Base-by-base conservation (phyloP, 2,888 invertebrate species). In the Acleris emargana region DNA sequence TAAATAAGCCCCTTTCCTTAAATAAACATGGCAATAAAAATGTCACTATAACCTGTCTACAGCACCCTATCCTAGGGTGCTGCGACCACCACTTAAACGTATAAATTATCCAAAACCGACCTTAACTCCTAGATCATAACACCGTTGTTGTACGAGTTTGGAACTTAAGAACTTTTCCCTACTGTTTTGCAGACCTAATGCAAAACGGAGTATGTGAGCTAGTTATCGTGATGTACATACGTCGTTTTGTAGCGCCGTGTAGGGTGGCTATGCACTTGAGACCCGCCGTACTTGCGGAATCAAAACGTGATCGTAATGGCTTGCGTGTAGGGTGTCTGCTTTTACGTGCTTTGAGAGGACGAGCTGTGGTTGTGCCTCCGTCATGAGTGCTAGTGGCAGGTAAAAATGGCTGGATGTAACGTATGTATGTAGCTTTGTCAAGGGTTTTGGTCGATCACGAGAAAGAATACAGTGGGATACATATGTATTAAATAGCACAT, bases 261-360 rank as follows among this genome's bases (percentile, higher is more conserved):
- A 58, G 63, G 54, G 64, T 59, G 64, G 53, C 64, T n/a, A 58
- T 61, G 60, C 64, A 42, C 67, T 59, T 16, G 25, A 55, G 58
- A 47, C 62, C 18, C 53, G 59, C 53, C 66, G 55, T 53, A 63
- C 67, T 67, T 60, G 62, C 49, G 51, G 60, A 58, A 64, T 68
- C 68, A 54, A 52, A 64, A 68, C 64, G 58, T 20, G 64, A 53
- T 53, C 47, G 59, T 59, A 64, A 64, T 64, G 64, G 59, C 64
- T 49, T 58, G 54, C 61, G 61, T 47, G 62, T 50, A 59, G 64
- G 64, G 64, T 54, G 64, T 59, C 64, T 64, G 54, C 59, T 38
- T 59, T 50, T 64, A 49, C 64, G 64, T 58, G 64, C 64, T 64
- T 59, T 64, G 64, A 64, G 64, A 54, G 64, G 53, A 18, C 28